Conservation (phyloP, 2,113 vertebrate species). For the Bufo bufo region DNA sequence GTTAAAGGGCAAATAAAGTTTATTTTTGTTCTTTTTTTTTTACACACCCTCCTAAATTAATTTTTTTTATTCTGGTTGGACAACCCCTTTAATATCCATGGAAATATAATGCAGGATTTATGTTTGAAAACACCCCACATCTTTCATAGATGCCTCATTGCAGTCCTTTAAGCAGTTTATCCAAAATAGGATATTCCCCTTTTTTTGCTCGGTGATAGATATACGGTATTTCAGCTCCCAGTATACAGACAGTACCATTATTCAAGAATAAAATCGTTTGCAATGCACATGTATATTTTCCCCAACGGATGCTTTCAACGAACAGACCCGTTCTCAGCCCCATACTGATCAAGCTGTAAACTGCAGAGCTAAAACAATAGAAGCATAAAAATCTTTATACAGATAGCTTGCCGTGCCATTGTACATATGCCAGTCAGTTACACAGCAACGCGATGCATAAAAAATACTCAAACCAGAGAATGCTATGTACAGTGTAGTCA, state of each 20-base stretch:
- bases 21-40: too few species aligned
- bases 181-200: not conserved
- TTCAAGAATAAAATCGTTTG: not conserved
- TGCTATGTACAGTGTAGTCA: not conserved
- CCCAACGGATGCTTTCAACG: not conserved
- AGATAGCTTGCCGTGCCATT: not conserved
- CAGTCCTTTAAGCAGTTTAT: not conserved
- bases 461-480: not conserved
- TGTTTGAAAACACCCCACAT: not conserved
- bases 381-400: slow-evolving; percentile 1
- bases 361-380: not conserved
- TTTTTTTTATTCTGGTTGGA: too few species aligned
- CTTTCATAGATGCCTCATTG: not conserved
- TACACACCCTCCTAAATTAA: too few species aligned
- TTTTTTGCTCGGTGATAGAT: not conserved
- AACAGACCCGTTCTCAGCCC: not conserved
- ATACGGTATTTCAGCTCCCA: not conserved
- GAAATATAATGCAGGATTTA: not conserved
- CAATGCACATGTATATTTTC: not conserved
- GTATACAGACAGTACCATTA: not conserved
- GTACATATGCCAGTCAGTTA: slow-evolving; percentile 10
- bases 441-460: slow-evolving; percentile 6
- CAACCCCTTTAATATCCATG: not conserved
- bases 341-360: not conserved
- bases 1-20: too few species aligned